These are phyloP conservation scores for Oscheius sp. DNA, from an alignment of 2,888 invertebrate species.

Conservation along the genomic window DNA sequence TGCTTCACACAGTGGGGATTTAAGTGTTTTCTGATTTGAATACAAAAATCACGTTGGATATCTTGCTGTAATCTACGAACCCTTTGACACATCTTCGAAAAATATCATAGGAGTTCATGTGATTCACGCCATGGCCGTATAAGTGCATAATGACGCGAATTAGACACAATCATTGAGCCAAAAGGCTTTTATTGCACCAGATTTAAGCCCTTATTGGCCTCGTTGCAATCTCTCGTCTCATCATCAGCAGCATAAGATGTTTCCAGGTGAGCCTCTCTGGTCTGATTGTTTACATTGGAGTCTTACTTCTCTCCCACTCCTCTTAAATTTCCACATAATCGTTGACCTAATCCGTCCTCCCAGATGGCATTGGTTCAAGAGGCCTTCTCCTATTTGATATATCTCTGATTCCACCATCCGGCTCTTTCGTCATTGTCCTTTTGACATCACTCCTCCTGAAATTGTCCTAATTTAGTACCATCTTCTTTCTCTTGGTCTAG, in stretches of 20 bases:
- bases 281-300: neutral
- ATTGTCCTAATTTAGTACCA: slow-evolving; percentile 12
- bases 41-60: too few relatives aligned
- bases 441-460: too few relatives aligned
- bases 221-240: slow-evolving; percentile 1
- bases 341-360: too few relatives aligned
- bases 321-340: neutral
- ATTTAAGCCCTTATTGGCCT: slow-evolving; percentile 12
- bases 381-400: too few relatives aligned
- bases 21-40: too few relatives aligned
- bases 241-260: slow-evolving; percentile 1
- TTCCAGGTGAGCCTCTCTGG: slow-evolving; percentile 4
- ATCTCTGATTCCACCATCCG: too few relatives aligned
- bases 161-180: slow-evolving; percentile 8
- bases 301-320: neutral
- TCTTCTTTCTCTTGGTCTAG: neutral
- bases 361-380: too few relatives aligned
- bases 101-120: neutral
- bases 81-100: neutral
- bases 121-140: slow-evolving; percentile 7
- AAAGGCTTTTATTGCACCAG: slow-evolving; percentile 26
- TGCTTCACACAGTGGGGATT: too few relatives aligned
- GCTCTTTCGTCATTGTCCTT: too few relatives aligned
- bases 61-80: neutral
- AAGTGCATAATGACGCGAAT: slow-evolving; percentile 27